Conservation (phyloP, 2,797 vertebrate genomes). For the Etheostoma perlongum region DNA sequence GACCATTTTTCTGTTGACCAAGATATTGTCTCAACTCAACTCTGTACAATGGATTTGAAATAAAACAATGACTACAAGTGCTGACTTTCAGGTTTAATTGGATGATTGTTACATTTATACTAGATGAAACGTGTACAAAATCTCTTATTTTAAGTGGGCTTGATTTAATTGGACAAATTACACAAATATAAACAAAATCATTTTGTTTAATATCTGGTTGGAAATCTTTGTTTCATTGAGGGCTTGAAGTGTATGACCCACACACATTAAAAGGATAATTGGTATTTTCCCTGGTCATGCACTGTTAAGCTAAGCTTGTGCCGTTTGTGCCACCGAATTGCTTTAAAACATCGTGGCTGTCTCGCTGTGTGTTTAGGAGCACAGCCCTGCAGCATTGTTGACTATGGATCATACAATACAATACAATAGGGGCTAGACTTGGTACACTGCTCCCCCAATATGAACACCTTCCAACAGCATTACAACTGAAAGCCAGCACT, state of each 20-base stretch:
- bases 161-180: background rate
- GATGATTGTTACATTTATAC: background rate
- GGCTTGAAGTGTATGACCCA: background rate
- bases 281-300: background rate
- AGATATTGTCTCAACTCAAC: background rate
- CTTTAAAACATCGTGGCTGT: background rate
- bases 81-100: background rate
- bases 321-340: background rate
- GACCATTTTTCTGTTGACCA: background rate
- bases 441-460: background rate
- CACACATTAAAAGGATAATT: background rate
- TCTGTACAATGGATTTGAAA: background rate
- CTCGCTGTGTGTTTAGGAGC: background rate
- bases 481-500: background rate
- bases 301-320: background rate
- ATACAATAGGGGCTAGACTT: background rate
- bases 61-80: background rate
- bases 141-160: background rate
- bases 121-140: background rate
- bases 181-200: background rate
- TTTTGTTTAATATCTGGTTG: background rate
- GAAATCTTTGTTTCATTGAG: background rate
- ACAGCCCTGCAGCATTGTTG: slow-evolving; percentile 15
- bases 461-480: background rate
- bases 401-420: background rate